Percentiles rank a stretch among this genome's conserved stretches.
Conservation (phyloP, 2,888 invertebrate species). For the Leptinotarsa haldemani region DNA sequence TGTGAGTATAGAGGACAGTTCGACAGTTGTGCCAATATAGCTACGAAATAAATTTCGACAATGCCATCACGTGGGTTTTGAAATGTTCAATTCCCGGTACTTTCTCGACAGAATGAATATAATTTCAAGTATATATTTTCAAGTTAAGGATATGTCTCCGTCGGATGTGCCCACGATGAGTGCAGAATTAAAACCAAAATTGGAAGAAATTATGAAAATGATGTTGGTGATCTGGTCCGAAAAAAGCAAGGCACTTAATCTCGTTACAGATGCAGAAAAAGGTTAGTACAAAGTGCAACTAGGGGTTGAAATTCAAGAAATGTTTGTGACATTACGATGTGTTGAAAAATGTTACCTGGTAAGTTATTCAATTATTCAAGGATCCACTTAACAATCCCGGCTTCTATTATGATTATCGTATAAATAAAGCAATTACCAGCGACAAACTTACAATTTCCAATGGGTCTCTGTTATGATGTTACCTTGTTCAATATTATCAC, state of each 20-base stretch:
- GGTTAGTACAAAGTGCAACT: slow-evolving; percentile 42
- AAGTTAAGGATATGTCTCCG: neutral
- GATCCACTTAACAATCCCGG: neutral
- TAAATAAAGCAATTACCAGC: too few species aligned
- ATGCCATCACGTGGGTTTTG: too few species aligned
- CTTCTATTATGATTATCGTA: neutral
- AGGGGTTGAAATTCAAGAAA: neutral
- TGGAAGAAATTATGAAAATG: slow-evolving; percentile 83
- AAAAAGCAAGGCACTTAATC: slow-evolving; percentile 73
- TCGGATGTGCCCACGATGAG: slow-evolving; percentile 53
- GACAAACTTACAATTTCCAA: too few species aligned
- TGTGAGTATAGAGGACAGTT: too few species aligned
- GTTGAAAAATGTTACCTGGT: neutral
- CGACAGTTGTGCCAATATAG: too few species aligned
- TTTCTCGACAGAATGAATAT: too few species aligned
- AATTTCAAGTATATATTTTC: neutral
- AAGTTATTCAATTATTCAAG: neutral
- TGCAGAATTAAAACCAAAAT: slow-evolving; percentile 71
- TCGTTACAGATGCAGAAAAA: slow-evolving; percentile 40
- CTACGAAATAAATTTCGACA: too few species aligned
- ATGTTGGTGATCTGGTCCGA: slow-evolving; percentile 88
- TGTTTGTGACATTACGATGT: neutral
- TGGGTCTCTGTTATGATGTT: too few species aligned
- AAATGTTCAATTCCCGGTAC: too few species aligned
- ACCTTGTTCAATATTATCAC: too few species aligned